Evolutionary conservation across 2,113 vertebrate genomes (phyloP).

Genomic region (Ellobius talpinus): DNA sequence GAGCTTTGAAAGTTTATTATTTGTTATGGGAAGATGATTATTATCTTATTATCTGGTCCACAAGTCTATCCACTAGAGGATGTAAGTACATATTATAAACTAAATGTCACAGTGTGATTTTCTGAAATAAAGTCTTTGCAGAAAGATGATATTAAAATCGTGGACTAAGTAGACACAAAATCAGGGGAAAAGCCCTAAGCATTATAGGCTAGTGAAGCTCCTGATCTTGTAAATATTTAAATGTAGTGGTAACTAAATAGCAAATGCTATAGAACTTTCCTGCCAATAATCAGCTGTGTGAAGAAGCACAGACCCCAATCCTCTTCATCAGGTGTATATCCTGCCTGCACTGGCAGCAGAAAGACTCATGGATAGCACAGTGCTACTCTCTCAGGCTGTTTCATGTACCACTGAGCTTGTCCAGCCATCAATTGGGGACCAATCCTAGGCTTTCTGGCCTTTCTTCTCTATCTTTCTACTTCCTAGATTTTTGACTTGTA

Average conservation of each 20-base stretch:
- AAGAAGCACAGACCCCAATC: rapidly evolving
- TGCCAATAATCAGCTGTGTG: not conserved
- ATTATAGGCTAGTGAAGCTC: not conserved
- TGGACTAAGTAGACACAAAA: not conserved
- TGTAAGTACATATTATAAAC: not conserved
- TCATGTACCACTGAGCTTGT: rapidly evolving
- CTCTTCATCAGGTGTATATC: too few species aligned
- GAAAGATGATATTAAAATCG: not conserved
- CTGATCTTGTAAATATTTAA: not conserved
- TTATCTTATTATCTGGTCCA: not conserved
- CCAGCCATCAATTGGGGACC: not conserved
- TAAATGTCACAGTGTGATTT: not conserved
- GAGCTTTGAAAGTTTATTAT: not conserved
- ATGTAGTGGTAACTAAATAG: not conserved
- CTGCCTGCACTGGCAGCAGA: too few species aligned
- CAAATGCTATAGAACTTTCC: not conserved
- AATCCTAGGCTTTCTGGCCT: not conserved
- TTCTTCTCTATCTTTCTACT: not conserved
- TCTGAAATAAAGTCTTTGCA: not conserved
- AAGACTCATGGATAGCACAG: rapidly evolving
- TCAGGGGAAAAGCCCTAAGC: not conserved
- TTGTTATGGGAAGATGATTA: constrained; percentile 1
- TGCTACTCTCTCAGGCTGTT: rapidly evolving
- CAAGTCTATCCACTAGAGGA: constrained; percentile 29
- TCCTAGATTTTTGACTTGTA: not conserved